Evolutionary conservation across 2,888 invertebrate genomes (phyloP), one percentile per base, ranked within the genome.

Genomic region (Melanotus villosus): DNA sequence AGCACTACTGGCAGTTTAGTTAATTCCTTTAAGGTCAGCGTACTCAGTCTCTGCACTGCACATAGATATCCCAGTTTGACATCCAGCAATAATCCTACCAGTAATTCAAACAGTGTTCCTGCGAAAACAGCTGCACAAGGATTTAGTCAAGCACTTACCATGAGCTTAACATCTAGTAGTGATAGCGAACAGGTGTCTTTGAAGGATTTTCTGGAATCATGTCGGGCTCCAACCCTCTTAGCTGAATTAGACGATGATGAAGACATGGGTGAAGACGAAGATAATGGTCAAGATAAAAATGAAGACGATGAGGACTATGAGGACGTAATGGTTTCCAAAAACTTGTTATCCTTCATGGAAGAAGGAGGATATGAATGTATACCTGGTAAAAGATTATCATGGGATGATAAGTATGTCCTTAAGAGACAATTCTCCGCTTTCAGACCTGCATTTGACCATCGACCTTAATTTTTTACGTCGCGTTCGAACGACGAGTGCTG

Each of bases 381-480:
- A 43, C 84, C 84, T 16, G 89, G 90, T 50, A 93, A 93, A 79
- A 87, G 96, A 65, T 90, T 96, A 72, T 95, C 95, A 0, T 99
- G 98, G 99, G 98, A 99, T 83, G 99, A 99, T 81, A 99, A 99
- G 83, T 97, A 94, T 84, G 97, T 99, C 45, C 87, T 99, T 62
- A 98, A 98, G 85, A 88, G 98, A 54, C 97, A 98, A 85, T 99
- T 98, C 85, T 96, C 97, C 0, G 98, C 99, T 3, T 89, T 99
- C 56, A 99, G 99, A 80, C 99, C 99, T 0, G 99, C 99, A 1
- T 99, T 99, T 84, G 99, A 99, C 87, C 99, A 99, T n/a, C 89
- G 98, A 57, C 98, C 98, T 0, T n/a, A n/a, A n/a, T n/a, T n/a
- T n/a, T n/a, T n/a, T n/a, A n/a, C n/a, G n/a, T n/a, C n/a, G n/a